A percentile compares a stretch with the other conserved stretches of the same genome.
phyloP scores from a whole-genome alignment of 2,888 invertebrate genomes.

The Drosophila buzzatii region DNA sequence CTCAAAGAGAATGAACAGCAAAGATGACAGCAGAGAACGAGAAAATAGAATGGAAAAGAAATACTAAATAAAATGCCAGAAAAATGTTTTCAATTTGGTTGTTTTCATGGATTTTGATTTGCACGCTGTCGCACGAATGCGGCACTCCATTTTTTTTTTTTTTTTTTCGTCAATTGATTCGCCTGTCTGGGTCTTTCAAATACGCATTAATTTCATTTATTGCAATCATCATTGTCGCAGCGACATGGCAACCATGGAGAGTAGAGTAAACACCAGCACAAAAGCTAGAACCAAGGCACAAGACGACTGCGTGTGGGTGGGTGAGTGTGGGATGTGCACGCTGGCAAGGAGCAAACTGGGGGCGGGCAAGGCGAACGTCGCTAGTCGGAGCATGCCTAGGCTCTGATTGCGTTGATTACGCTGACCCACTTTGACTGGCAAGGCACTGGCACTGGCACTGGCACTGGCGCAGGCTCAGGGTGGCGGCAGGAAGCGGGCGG shows the following conservation, averaged over 20 bases:
- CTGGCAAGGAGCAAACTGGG: slow-evolving; percentile 41
- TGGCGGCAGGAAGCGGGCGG: slow-evolving; percentile 24
- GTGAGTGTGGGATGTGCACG: background rate
- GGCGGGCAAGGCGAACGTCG: background rate
- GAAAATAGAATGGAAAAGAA: background rate
- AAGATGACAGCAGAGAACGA: slow-evolving; percentile 3
- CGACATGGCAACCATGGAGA: slow-evolving; percentile 70
- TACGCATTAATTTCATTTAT: slow-evolving; percentile 81
- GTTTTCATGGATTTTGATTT: slow-evolving; percentile 42
- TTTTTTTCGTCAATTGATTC: slow-evolving; percentile 73
- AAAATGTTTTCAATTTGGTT: slow-evolving; percentile 33
- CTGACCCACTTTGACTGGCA: slow-evolving; percentile 76
- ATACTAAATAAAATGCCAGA: slow-evolving; percentile 28
- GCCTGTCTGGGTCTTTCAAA: slow-evolving; percentile 80
- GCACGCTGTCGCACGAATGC: slow-evolving; percentile 48
- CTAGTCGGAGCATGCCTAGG: slow-evolving; percentile 64
- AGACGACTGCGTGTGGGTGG: slow-evolving; percentile 31
- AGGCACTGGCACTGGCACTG: slow-evolving; percentile 17
- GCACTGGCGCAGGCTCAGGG: slow-evolving; percentile 28
- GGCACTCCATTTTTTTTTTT: slow-evolving; percentile 58
- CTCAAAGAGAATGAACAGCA: background rate
- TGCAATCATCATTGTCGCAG: slow-evolving; percentile 76
- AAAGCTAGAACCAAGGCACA: slow-evolving; percentile 59
- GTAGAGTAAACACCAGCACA: slow-evolving; percentile 62
- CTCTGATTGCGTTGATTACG: slow-evolving; percentile 78